These are phyloP conservation scores for Ptiloglossa arizonensis DNA, from an alignment of 1,140 invertebrate species.

Conservation along the genomic window DNA sequence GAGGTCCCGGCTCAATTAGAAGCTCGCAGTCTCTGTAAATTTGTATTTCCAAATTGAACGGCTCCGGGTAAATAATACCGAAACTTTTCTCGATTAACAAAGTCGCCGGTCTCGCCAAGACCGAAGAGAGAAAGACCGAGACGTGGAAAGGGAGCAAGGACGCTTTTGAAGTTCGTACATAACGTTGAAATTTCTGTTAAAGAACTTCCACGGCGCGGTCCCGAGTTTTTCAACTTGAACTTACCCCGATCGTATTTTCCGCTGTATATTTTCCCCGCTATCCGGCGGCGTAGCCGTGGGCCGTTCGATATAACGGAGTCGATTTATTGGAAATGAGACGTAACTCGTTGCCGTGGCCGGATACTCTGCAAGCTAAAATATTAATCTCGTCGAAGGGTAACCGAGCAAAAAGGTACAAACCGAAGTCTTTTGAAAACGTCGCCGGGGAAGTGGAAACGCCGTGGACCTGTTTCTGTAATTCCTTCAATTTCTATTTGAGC, in stretches of 20 bases:
- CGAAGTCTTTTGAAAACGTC: neutral
- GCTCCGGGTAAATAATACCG: slow-evolving; percentile 38
- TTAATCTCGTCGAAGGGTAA: slow-evolving; percentile 16
- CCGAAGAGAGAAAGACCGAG: neutral
- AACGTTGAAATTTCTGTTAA: slow-evolving; percentile 44
- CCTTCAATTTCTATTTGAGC: neutral
- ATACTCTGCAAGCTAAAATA: slow-evolving; percentile 18
- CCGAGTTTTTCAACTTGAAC: slow-evolving; percentile 29
- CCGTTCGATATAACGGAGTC: slow-evolving; percentile 19
- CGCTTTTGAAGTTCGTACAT: slow-evolving; percentile 45
- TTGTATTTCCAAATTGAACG: slow-evolving; percentile 52
- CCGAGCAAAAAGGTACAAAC: neutral
- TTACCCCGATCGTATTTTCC: slow-evolving; percentile 35
- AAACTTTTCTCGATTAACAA: slow-evolving; percentile 44
- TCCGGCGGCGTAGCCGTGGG: neutral
- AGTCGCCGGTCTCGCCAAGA: neutral
- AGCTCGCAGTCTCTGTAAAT: slow-evolving; percentile 29
- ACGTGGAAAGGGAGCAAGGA: neutral
- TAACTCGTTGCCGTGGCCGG: slow-evolving; percentile 10
- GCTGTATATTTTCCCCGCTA: neutral
- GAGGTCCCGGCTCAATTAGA: slow-evolving; percentile 20
- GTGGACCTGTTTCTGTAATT: neutral
- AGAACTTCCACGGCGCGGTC: neutral
- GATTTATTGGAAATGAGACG: slow-evolving; percentile 38
- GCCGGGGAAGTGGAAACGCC: neutral